Conservation (phyloP, 2,888 invertebrate genomes). For the Rhagium mordax region DNA sequence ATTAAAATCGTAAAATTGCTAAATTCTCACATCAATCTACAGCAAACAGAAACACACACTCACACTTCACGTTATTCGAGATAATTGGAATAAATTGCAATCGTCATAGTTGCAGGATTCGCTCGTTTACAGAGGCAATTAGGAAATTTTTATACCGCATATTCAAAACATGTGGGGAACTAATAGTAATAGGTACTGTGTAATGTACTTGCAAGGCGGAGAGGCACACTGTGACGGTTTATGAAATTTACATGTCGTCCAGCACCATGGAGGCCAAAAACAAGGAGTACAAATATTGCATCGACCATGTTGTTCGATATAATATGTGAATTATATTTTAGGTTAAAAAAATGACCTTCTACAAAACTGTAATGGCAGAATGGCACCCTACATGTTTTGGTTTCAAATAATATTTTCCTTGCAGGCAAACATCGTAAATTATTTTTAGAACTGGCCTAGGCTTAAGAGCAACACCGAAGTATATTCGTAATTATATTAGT, state of each 20-base stretch:
- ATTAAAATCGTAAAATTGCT: background rate
- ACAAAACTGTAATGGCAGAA: too few species aligned
- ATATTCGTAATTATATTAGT: too few species aligned
- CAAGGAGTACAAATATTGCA: background rate
- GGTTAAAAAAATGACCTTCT: too few species aligned
- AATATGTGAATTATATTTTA: too few species aligned
- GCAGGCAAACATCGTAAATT: too few species aligned
- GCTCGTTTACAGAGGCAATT: background rate
- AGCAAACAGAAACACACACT: background rate
- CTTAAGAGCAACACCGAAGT: too few species aligned
- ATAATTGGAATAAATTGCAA: constrained; percentile 2
- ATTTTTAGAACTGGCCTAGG: too few species aligned
- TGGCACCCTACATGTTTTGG: too few species aligned
- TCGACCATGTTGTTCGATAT: too few species aligned
- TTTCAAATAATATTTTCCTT: too few species aligned
- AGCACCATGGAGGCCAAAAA: background rate
- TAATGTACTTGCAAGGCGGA: background rate
- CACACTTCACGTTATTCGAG: background rate
- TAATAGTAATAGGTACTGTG: background rate
- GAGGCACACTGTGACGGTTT: background rate
- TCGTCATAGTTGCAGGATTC: constrained; percentile 3
- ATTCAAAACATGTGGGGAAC: constrained; percentile 5
- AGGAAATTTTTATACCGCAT: constrained; percentile 7
- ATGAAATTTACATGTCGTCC: background rate
- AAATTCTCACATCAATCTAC: background rate